Evolutionary conservation across 2,888 invertebrate species (phyloP), one percentile per base, ranked within the genome.

Genomic region (Oscheius sp.): DNA sequence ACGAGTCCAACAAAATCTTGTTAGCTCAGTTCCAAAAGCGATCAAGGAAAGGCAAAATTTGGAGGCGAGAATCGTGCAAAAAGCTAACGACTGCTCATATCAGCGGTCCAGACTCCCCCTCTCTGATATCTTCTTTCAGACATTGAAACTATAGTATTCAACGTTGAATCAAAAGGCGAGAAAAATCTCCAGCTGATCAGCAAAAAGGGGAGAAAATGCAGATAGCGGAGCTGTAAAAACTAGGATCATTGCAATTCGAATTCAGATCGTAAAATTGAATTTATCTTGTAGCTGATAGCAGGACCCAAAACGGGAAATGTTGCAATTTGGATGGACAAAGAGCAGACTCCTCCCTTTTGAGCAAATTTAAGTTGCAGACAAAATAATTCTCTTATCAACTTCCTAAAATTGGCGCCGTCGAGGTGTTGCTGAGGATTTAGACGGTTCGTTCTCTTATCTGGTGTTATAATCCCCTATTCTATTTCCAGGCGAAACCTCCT

Each of bases 401-500:
- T 37, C 8, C 52, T 17, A 37, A 37, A 57, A 23, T 57, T 57
- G 33, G 37, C 33, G 33, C 57, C 34, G 37, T 12, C 10, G 27
- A 23, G 50, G 20, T 17, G 17, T 57, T 57, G 25, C 34, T 20
- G 20, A 12, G 10, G 23, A 25, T 25, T 23, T 17, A 34, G 57
- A 20, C 52, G 52, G n/a, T 52, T 52, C n/a, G n/a, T 8, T 15
- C 6, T 27, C 34, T 57, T 61, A 61, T 61, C 61, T 61, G 31
- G 45, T 61, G 61, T 61, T 61, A 61, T 61, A 61, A 61, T 61
- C 61, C 61, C n/a, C n/a, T n/a, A n/a, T n/a, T n/a, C n/a, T n/a
- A n/a, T n/a, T n/a, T n/a, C n/a, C n/a, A n/a, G n/a, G n/a, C n/a
- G n/a, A n/a, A n/a, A n/a, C n/a, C n/a, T n/a, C n/a, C n/a, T n/a